These are phyloP conservation scores for Cheirogaleus medius DNA, from an alignment of 2,113 vertebrate species.

Conservation along the genomic window DNA sequence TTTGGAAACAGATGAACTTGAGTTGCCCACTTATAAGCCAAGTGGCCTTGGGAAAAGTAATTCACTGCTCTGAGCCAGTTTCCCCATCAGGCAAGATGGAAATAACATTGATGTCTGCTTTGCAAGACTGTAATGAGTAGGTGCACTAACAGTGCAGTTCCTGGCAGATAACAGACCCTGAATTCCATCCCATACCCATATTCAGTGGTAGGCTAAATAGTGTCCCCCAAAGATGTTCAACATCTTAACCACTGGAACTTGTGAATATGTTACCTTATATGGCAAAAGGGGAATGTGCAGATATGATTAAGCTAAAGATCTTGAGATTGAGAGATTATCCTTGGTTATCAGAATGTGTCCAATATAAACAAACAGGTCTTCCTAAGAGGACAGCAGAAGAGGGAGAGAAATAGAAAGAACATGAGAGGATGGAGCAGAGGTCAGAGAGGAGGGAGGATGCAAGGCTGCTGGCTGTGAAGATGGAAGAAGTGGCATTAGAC, in stretches of 20 bases:
- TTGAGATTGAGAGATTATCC: background rate
- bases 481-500: background rate
- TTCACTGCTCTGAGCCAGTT: background rate
- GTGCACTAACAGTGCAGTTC: background rate
- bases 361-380: background rate
- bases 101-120: background rate
- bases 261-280: background rate
- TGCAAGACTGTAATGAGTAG: background rate
- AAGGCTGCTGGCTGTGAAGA: background rate
- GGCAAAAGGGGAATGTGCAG: background rate
- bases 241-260: background rate
- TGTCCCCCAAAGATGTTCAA: background rate
- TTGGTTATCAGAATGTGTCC: background rate
- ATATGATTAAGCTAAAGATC: background rate
- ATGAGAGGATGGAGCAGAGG: background rate
- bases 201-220: background rate
- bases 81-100: background rate
- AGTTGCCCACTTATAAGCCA: background rate
- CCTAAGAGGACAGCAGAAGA: background rate
- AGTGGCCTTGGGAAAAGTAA: background rate
- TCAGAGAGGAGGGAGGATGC: background rate
- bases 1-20: background rate
- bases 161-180: background rate
- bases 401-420: background rate
- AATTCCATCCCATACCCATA: background rate